Evolutionary conservation across 1,140 invertebrate species (phyloP), one percentile per base, ranked within the genome.

Genomic region (Drosophila erecta): DNA sequence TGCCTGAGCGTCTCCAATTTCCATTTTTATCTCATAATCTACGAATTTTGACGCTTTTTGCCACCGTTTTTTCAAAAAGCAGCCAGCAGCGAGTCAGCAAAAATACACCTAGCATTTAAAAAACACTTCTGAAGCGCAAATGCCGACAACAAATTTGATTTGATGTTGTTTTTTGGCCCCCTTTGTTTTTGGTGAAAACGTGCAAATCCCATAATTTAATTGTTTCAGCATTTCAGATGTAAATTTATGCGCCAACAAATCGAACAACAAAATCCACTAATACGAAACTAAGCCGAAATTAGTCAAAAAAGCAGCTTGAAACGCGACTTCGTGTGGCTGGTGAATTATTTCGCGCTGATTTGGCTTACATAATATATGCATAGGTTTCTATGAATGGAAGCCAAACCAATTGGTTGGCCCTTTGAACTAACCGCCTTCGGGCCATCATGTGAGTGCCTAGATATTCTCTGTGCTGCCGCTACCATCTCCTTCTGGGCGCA

Each of bases 131-230:
- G 66, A 85, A 30, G 64, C 73, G 15, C 75, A 74, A 62, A 81
- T 56, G 78, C 75, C 83, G 84, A 62, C 79, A 61, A 71, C 30
- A 8, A 20, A 69, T 43, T 10, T 47, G 56, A 73, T 43, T 50
- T 57, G 43, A 50, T 62, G 20, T 35, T 60, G 56, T 46, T 83
- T 46, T 83, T 35, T 75, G 35, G 10, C 41, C 41, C 20, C 60
- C 24, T 70, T 71, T 70, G 64, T 71, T 71, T 71, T 71, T 58
- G 56, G 84, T 87, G 83, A 87, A 87, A 87, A 87, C 79, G 65
- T 89, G 84, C 83, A 87, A 87, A 87, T 83, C 84, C 61, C 76
- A 87, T 87, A 89, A 87, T 87, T 87, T 87, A 87, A 87, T 89
- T 87, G 83, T 87, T 81, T 79, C 84, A 89, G 62, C 59, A 87